Base-by-base conservation (phyloP, 2,797 vertebrate species). In the Chaetophractus vellerosus region DNA sequence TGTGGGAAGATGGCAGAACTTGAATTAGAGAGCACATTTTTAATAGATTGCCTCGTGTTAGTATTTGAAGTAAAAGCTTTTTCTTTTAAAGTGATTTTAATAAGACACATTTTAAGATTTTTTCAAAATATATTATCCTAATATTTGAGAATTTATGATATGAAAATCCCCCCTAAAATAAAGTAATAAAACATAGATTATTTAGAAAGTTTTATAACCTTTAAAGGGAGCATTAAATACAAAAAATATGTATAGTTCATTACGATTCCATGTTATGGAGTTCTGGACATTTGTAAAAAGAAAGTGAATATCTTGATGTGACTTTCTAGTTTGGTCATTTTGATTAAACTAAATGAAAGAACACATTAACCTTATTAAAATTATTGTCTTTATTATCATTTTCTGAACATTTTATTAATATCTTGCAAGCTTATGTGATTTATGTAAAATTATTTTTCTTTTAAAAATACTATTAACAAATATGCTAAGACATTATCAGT, bases 1-100 rank as follows among this genome's bases (percentile, higher is more conserved):
- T 45, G 45, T 45, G 45, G 45, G 10, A 45, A 45, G 45, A 45
- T 45, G 45, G 10, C 1, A 74, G 23, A 91, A 82, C 57, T 45
- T 88, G 38, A 84, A 63, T 82, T 68, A 55, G 36, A 63, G 28
- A 93, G 26, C 7, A 82, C 4, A 38, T 38, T 86, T 89, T 95
- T 88, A 80, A 78, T 41, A 59, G 19, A 31, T 71, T 72, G 12
- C 14, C 3, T 71, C 72, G 6, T 57, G 4, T 36, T 50, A 55
- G 23, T 69, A 79, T 63, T 92, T 92, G 28, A 1, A 79, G 4
- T 45, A 33, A 76, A 19, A 9, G 24, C n/a, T 33, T 64, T 94
- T 75, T 59, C 36, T 80, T 87, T 55, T 45, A 68, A 57, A 83
- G 45, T 36, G 50, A 33, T 87, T 38, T 45, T 72, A 45, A 15